phyloP scores from a whole-genome alignment of 1,140 invertebrate species.

The Atta cephalotes region DNA sequence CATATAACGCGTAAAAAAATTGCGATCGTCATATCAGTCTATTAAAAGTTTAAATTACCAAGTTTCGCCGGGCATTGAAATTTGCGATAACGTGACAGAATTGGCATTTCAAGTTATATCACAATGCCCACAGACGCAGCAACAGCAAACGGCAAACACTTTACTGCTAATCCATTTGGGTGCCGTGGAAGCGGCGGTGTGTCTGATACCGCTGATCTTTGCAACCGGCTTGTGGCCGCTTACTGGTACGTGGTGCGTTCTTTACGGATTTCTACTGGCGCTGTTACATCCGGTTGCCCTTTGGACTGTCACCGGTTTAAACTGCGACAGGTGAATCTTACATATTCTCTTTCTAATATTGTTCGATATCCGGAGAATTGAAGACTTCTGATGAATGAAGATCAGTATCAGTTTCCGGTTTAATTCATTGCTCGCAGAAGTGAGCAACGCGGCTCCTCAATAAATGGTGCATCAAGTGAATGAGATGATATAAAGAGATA shows the following conservation, averaged over 20 bases:
- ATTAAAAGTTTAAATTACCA: constrained; percentile 48
- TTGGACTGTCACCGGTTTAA: constrained; percentile 93
- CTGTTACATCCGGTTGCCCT: constrained; percentile 91
- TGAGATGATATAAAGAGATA: background rate
- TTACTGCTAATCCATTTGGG: constrained; percentile 91
- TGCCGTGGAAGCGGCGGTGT: constrained; percentile 89
- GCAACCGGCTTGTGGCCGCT: constrained; percentile 85
- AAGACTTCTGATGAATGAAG: background rate
- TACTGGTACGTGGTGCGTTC: constrained; percentile 87
- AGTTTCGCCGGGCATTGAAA: constrained; percentile 31
- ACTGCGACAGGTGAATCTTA: constrained; percentile 88
- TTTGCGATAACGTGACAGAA: constrained; percentile 26
- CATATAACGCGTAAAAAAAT: background rate
- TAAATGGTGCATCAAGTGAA: background rate
- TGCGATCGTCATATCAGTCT: background rate
- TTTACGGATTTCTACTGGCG: constrained; percentile 89
- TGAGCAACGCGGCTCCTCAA: background rate
- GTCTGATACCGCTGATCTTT: constrained; percentile 87
- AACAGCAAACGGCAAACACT: constrained; percentile 89
- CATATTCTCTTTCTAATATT: background rate
- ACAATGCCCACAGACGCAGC: constrained; percentile 79
- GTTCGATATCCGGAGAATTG: background rate
- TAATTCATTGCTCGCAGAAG: background rate
- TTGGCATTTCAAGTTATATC: constrained; percentile 47
- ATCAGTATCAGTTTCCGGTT: background rate